These are phyloP conservation scores for Cecropterus lyciades DNA, from an alignment of 1,140 invertebrate genomes.

Conservation along the genomic window DNA sequence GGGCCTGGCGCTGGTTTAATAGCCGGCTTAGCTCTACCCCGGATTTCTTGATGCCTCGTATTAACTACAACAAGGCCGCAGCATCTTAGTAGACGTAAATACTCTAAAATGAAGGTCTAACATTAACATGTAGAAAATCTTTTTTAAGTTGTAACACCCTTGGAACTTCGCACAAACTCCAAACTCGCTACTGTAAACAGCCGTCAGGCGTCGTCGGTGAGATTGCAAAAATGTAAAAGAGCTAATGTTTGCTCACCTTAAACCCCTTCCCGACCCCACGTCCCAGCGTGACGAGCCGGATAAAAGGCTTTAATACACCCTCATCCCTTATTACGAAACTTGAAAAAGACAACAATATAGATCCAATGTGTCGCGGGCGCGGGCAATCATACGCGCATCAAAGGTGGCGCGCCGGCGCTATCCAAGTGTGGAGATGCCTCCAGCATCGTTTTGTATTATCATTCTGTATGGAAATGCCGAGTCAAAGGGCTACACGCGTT, in stretches of 20 bases:
- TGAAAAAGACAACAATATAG: constrained; percentile 84
- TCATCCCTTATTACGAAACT: constrained; percentile 84
- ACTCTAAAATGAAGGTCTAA: constrained; percentile 30
- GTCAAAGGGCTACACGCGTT: constrained; percentile 79
- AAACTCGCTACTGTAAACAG: constrained; percentile 67
- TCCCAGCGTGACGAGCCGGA: constrained; percentile 80
- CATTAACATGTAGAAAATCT: constrained; percentile 56
- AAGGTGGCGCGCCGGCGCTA: constrained; percentile 73
- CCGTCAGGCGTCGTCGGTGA: constrained; percentile 74
- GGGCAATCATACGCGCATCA: constrained; percentile 82
- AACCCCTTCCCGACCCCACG: constrained; percentile 81
- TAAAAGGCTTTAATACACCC: constrained; percentile 84
- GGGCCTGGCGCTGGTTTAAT: constrained; percentile 71
- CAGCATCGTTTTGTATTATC: constrained; percentile 60
- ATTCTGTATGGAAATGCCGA: constrained; percentile 69
- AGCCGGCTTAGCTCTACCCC: constrained; percentile 58
- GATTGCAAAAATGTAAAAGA: constrained; percentile 84
- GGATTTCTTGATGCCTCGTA: constrained; percentile 50
- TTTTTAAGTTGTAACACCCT: constrained; percentile 68
- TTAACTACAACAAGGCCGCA: constrained; percentile 40
- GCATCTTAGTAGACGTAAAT: constrained; percentile 37
- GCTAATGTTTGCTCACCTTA: constrained; percentile 84
- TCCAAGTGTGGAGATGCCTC: constrained; percentile 74
- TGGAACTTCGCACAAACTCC: constrained; percentile 47
- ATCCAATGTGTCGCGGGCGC: constrained; percentile 81